Percentiles rank a stretch among this genome's conserved stretches.
Conservation (phyloP, 2,888 invertebrate species). For the Scrobipalpa atriplicella region DNA sequence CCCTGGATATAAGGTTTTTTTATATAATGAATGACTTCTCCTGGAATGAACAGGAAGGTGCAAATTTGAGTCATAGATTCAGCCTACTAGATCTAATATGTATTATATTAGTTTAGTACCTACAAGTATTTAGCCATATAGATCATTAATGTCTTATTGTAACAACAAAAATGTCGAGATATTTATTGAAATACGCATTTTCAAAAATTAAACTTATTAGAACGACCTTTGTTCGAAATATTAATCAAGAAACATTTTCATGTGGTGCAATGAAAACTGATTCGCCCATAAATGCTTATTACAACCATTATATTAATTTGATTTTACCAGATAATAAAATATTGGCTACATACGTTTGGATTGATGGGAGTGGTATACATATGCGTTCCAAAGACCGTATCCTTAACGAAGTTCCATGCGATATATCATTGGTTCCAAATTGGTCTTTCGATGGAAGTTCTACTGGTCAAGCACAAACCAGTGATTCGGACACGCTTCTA, state of each 20-base stretch:
- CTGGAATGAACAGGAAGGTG: too few species aligned
- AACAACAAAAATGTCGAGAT: background rate
- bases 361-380: constrained; percentile 89
- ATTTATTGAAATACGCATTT: background rate
- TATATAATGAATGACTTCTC: too few species aligned
- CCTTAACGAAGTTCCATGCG: constrained; percentile 82
- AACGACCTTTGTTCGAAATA: background rate
- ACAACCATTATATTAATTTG: constrained; percentile 64
- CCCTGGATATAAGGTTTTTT: too few species aligned
- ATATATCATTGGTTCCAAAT: constrained; percentile 82
- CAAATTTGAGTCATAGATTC: too few species aligned
- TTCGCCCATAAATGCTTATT: constrained; percentile 52
- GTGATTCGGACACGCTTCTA: constrained; percentile 94
- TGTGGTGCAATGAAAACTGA: constrained; percentile 45
- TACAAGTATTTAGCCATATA: constrained; percentile 8
- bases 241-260: constrained; percentile 43
- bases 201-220: background rate
- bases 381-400: constrained; percentile 87
- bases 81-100: too few species aligned
- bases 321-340: constrained; percentile 81
- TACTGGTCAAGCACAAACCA: constrained; percentile 91
- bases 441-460: constrained; percentile 98
- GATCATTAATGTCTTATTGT: background rate
- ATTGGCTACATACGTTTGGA: constrained; percentile 89
- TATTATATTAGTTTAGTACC: too few species aligned